A percentile compares a stretch with the other conserved stretches of the same genome.
phyloP scores from a whole-genome alignment of 2,888 invertebrate genomes.

The Suillia variegata region DNA sequence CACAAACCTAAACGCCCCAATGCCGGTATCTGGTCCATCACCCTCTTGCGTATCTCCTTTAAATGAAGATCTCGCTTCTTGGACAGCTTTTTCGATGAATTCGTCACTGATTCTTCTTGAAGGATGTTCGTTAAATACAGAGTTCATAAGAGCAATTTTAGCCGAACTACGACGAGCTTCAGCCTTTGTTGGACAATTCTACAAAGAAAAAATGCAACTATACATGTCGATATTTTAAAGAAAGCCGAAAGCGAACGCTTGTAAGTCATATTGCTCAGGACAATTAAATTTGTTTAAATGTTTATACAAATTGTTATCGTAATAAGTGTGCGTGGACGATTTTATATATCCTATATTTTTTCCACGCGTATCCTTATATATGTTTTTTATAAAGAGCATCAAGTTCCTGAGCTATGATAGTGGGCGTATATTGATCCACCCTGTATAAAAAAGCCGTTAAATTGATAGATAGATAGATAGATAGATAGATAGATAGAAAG shows the following conservation, averaged over 20 bases:
- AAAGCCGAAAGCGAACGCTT: no score
- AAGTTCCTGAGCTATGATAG: no score
- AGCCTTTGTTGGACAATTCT: constrained; percentile 94
- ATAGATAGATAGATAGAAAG: no score
- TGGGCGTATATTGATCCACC: no score
- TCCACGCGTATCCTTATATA: no score
- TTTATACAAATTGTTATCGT: no score
- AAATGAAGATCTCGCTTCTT: constrained; percentile 88
- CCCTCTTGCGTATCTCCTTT: constrained; percentile 69
- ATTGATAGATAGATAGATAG: no score
- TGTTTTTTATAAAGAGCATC: no score
- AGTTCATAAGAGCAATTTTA: constrained; percentile 95
- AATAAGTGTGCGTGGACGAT: no score
- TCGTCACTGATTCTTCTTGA: constrained; percentile 90
- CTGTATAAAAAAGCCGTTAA: no score
- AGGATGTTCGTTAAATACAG: constrained; percentile 95
- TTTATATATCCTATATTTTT: no score
- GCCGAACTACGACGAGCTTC: constrained; percentile 93
- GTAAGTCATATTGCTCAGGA: not conserved
- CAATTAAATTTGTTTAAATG: not conserved
- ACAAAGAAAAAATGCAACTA: constrained; percentile 36
- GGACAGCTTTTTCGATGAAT: constrained; percentile 91
- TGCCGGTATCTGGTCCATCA: constrained; percentile 73
- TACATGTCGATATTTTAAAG: no score
- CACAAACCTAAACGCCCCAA: constrained; percentile 70